A percentile compares a stretch with the other conserved stretches of the same genome.
Conservation (phyloP, 30 jellyfish, hydroid and myxozoan genomes). For the Cassiopea xamachana region DNA sequence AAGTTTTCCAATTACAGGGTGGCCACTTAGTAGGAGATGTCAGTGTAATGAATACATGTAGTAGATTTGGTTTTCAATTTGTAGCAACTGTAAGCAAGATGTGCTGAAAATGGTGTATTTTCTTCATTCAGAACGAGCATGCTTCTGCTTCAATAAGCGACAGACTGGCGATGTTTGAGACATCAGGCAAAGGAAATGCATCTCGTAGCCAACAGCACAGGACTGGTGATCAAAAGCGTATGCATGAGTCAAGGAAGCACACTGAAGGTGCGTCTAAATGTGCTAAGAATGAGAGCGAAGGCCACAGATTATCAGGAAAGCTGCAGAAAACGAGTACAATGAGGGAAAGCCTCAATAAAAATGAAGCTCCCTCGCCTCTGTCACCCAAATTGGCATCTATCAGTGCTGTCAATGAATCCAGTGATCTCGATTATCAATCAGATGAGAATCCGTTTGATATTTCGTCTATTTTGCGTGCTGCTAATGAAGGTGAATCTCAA, state of each 20-base stretch:
- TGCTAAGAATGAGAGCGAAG: not conserved
- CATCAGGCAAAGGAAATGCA: not conserved
- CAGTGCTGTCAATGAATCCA: slow-evolving; percentile 47
- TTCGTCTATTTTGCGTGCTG: slow-evolving; percentile 87
- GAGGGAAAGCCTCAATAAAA: slow-evolving; percentile 27
- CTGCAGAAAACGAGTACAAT: slow-evolving; percentile 44
- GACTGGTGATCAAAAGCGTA: not conserved
- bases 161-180: slow-evolving; percentile 67
- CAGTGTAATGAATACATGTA: too few relatives aligned
- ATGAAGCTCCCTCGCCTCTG: slow-evolving; percentile 5
- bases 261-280: not conserved
- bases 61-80: too few relatives aligned
- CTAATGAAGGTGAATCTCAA: slow-evolving; percentile 51
- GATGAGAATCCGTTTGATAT: slow-evolving; percentile 93
- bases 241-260: not conserved
- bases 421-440: slow-evolving; percentile 42
- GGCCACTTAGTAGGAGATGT: too few relatives aligned
- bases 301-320: slow-evolving; percentile 24
- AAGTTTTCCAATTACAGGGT: too few relatives aligned
- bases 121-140: slow-evolving; percentile 12
- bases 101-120: too few relatives aligned
- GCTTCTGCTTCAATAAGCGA: slow-evolving; percentile 65
- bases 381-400: slow-evolving; percentile 32
- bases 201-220: not conserved
- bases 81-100: too few relatives aligned